Evolutionary conservation across 2,888 invertebrate genomes (phyloP), one percentile per base, ranked within the genome.

Genomic region (Drosophila acutilabella): DNA sequence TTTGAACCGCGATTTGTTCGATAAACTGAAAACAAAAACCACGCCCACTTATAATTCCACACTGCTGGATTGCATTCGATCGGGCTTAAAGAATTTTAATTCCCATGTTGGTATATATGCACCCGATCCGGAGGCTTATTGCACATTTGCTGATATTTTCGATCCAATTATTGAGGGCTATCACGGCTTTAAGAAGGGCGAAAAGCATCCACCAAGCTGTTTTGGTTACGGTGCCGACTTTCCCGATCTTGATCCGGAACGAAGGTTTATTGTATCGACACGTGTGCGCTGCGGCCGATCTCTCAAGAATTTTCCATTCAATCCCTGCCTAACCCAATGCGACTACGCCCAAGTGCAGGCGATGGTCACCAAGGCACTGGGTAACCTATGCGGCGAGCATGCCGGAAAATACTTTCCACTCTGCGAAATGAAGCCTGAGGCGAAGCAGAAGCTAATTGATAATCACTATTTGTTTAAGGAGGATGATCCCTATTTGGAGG

Each of bases 401-500:
- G 96, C 97, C 94, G 98, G 98, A 50, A 96, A 96, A 79, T 98
- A 98, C 95, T 96, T 95, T 93, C 97, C 98, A 18, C 94, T 98
- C 86, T 96, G 96, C 72, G 97, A 97, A 88, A 98, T 98, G 98
- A 96, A 96, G 93, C 97, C 98, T 93, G 96, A 97, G 47, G 96
- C 96, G 59, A 98, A 98, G 93, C 96, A 98, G 93, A 96, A 98
- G 93, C 94, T 99, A 89, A 98, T 98, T 92, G 97, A 98, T 89
- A 98, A 98, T 93, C 98, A 98, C 93, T 98, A 98, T 95, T 95
- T 99, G 87, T 98, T 98, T 95, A 98, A 98, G 94, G 98, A 98
- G 93, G 98, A 98, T 71, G 98, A 92, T 87, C 90, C 90, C n/a
- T 92, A 90, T 79, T 94, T 98, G 90, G 95, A 97, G 93, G 95